phyloP scores from a whole-genome alignment of 2,113 vertebrate genomes.

The Sebastes schlegelii region DNA sequence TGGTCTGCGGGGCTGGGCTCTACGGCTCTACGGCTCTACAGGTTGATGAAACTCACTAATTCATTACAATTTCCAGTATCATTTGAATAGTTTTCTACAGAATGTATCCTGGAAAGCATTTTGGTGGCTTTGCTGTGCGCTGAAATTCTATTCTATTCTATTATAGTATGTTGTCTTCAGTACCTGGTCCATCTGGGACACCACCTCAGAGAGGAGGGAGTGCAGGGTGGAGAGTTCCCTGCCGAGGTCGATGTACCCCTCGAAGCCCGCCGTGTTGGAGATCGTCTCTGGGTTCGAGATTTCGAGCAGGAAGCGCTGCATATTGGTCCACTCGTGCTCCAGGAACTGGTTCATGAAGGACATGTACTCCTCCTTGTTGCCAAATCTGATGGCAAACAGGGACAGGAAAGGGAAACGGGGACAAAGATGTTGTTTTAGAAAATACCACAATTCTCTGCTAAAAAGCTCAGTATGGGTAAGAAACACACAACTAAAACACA shows the following conservation, averaged over 20 bases:
- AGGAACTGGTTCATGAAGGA: slow-evolving; percentile 99
- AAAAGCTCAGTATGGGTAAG: not conserved
- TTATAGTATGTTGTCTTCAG: not conserved
- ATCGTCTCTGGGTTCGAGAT: slow-evolving; percentile 97
- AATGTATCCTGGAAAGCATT: not conserved
- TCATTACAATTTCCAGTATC: not conserved
- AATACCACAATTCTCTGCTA: not conserved
- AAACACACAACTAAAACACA: not conserved
- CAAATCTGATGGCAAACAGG: slow-evolving; percentile 85
- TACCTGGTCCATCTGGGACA: slow-evolving; percentile 96
- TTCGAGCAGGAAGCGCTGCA: slow-evolving; percentile 96
- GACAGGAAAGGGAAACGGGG: not conserved
- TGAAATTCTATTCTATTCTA: not conserved
- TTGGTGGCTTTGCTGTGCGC: not conserved
- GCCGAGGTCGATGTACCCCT: slow-evolving; percentile 97
- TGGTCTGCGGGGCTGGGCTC: too few relatives aligned
- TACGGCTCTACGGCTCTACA: too few relatives aligned
- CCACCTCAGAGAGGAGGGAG: slow-evolving; percentile 93
- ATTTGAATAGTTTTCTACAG: not conserved
- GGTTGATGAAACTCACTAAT: too few relatives aligned
- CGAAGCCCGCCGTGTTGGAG: slow-evolving; percentile 96
- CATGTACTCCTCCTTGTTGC: slow-evolving; percentile 99
- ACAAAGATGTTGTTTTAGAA: not conserved
- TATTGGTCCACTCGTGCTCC: slow-evolving; percentile 97
- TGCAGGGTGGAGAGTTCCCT: slow-evolving; percentile 95